Conservation (phyloP, 1,140 invertebrate genomes). For the Leptinotarsa defecta region DNA sequence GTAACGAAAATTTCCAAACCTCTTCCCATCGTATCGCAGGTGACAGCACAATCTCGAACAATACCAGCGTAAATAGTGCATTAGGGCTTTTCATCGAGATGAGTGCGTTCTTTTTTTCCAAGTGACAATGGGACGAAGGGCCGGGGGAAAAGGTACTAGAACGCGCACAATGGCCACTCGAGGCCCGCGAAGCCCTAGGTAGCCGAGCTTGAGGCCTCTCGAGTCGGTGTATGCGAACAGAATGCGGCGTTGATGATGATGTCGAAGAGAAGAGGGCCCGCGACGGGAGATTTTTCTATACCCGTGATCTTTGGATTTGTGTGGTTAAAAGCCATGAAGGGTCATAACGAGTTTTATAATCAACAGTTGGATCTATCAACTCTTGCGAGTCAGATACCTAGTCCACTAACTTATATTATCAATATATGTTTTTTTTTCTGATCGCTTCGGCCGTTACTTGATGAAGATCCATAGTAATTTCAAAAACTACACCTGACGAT, state of each 20-base stretch:
- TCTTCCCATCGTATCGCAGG: conserved; percentile 17
- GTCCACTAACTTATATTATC: too few relatives aligned
- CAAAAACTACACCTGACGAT: too few relatives aligned
- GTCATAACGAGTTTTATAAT: too few relatives aligned
- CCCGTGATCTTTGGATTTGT: neutral
- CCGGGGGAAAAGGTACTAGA: conserved; percentile 4
- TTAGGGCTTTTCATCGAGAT: conserved; percentile 30
- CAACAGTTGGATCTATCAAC: too few relatives aligned
- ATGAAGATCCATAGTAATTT: too few relatives aligned
- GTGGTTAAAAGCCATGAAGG: too few relatives aligned
- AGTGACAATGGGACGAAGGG: conserved; percentile 12
- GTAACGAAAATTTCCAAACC: conserved; percentile 1
- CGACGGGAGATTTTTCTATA: neutral
- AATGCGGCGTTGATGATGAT: conserved; percentile 21
- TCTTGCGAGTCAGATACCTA: too few relatives aligned
- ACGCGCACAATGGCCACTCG: conserved; percentile 18
- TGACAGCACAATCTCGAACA: conserved; percentile 22
- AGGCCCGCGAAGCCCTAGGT: conserved; percentile 23
- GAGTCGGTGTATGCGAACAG: conserved; percentile 3
- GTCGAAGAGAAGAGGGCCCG: neutral
- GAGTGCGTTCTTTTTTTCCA: conserved; percentile 25
- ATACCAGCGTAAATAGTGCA: conserved; percentile 28
- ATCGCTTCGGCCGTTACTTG: too few relatives aligned
- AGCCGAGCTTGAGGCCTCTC: conserved; percentile 6
- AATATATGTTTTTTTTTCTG: too few relatives aligned